phyloP scores from a whole-genome alignment of 1,140 invertebrate species.

The Ctenoplectra terminalis region DNA sequence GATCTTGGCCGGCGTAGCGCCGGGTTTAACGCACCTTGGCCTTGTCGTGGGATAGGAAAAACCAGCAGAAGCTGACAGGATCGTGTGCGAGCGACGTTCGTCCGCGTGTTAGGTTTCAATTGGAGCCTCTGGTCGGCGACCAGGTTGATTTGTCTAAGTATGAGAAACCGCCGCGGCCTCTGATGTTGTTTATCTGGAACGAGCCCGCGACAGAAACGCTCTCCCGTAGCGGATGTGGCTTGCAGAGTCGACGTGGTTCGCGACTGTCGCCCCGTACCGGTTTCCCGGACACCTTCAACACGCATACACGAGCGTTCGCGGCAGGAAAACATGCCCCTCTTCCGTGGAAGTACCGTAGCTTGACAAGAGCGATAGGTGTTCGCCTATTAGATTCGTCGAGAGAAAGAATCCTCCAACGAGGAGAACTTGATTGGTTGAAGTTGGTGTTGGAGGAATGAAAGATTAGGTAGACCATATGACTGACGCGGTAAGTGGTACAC shows the following conservation, averaged over 20 bases:
- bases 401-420: neutral
- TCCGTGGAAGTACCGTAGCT: neutral
- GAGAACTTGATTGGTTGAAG: neutral
- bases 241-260: slow-evolving; percentile 30
- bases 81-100: neutral
- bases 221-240: slow-evolving; percentile 62
- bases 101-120: slow-evolving; percentile 50
- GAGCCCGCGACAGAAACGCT: slow-evolving; percentile 42
- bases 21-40: slow-evolving; percentile 12
- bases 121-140: slow-evolving; percentile 4
- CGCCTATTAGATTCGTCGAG: neutral
- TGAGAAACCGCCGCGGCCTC: slow-evolving; percentile 47
- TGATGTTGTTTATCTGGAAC: slow-evolving; percentile 56
- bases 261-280: slow-evolving; percentile 54
- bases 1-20: too few species aligned
- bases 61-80: neutral
- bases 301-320: neutral
- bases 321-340: too few species aligned
- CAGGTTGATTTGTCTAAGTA: slow-evolving; percentile 53
- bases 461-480: neutral
- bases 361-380: neutral
- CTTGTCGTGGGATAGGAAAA: neutral
- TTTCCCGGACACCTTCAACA: slow-evolving; percentile 31
- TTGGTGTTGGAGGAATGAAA: neutral
- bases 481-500: neutral